Conservation (phyloP, 2,113 vertebrate species). For the Pelodiscus sinensis region DNA sequence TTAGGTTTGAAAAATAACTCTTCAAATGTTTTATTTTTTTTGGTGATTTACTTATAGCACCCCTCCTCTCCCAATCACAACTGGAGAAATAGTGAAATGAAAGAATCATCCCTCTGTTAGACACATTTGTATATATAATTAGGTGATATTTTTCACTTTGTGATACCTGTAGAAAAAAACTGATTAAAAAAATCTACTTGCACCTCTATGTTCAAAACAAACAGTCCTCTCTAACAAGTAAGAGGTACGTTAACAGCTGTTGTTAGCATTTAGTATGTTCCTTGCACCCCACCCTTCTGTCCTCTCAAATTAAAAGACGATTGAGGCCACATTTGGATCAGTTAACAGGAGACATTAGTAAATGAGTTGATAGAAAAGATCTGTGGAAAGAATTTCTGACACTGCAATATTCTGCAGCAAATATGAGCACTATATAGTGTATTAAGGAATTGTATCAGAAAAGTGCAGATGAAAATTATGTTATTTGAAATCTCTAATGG, state of each 20-base stretch:
- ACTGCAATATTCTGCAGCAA: background rate
- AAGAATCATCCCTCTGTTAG: rapidly evolving
- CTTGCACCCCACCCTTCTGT: background rate
- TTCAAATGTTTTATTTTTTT: rapidly evolving
- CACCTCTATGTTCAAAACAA: background rate
- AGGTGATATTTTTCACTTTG: background rate
- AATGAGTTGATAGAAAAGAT: slow-evolving; percentile 23
- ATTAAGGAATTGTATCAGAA: background rate
- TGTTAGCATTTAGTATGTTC: slow-evolving; percentile 13
- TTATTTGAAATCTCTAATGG: background rate
- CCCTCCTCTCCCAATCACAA: background rate
- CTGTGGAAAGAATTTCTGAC: background rate
- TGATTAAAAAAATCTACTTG: background rate
- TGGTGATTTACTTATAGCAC: background rate
- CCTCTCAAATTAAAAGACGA: slow-evolving; percentile 63
- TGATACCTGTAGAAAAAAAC: rapidly evolving
- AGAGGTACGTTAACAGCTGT: background rate
- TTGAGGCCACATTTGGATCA: slow-evolving; percentile 67
- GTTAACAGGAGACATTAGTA: slow-evolving; percentile 41
- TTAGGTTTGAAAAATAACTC: background rate
- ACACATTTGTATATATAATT: rapidly evolving
- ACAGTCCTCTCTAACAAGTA: slow-evolving; percentile 14
- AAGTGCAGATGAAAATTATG: background rate
- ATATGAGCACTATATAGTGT: background rate
- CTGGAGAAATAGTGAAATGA: background rate